These are phyloP conservation scores for Sprattus sprattus DNA, from an alignment of 2,113 vertebrate genomes.

Conservation along the genomic window DNA sequence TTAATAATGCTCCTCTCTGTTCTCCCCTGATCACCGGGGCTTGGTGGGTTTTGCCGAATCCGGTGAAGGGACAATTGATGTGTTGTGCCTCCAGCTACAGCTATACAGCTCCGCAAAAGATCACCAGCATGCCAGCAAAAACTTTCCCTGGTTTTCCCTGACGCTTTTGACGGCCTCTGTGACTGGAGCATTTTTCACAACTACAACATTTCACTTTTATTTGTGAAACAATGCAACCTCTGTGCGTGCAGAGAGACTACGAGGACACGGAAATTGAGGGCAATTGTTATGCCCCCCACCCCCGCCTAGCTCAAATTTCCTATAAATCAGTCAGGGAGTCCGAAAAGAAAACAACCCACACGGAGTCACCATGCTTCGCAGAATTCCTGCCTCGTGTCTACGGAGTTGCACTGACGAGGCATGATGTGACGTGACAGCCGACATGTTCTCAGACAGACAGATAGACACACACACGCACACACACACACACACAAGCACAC, in stretches of 20 bases:
- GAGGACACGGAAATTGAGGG: background rate
- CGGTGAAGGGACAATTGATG: constrained; percentile 63
- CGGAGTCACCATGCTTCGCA: background rate
- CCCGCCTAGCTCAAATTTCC: background rate
- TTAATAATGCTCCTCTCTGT: constrained; percentile 67
- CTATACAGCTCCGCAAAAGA: constrained; percentile 52
- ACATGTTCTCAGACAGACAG: background rate
- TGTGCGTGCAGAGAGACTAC: background rate
- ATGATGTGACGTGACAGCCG: background rate
- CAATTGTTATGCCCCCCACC: background rate
- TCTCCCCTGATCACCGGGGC: constrained; percentile 43
- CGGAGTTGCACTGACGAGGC: background rate
- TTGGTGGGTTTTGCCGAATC: constrained; percentile 61
- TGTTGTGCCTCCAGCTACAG: constrained; percentile 64
- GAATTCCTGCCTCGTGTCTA: background rate
- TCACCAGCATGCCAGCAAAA: constrained; percentile 1
- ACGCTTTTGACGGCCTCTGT: background rate
- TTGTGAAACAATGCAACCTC: background rate
- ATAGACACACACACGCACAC: background rate
- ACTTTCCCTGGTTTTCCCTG: background rate
- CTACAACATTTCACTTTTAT: background rate
- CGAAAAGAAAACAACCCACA: background rate
- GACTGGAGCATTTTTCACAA: background rate
- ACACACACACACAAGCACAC: no score
- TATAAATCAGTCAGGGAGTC: background rate